phyloP scores from a whole-genome alignment of 1,140 invertebrate species.

The Drosophila burlai region DNA sequence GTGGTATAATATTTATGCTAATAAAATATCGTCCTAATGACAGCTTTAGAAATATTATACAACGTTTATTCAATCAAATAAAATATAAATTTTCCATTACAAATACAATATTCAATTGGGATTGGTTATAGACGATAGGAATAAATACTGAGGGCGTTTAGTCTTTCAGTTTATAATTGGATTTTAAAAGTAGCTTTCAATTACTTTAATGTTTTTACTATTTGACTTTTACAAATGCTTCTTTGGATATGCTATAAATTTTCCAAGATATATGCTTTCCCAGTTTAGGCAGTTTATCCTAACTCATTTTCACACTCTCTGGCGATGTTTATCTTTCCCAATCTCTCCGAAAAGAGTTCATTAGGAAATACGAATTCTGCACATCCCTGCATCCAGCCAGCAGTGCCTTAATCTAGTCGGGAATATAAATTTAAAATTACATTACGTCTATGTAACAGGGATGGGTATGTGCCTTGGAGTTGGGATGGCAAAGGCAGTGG shows the following conservation, averaged over 20 bases:
- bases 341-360: constrained; percentile 33
- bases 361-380: constrained; percentile 36
- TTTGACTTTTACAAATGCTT: too few species aligned
- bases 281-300: background rate
- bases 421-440: constrained; percentile 55
- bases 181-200: background rate
- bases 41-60: too few species aligned
- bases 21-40: background rate
- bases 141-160: background rate
- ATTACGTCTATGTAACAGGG: constrained; percentile 25
- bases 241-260: background rate
- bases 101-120: background rate
- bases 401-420: constrained; percentile 53
- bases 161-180: background rate
- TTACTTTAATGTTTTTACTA: background rate
- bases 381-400: constrained; percentile 41
- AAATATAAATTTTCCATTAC: background rate
- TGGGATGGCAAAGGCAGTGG: background rate
- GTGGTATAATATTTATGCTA: background rate
- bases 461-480: constrained; percentile 18
- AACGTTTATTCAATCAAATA: background rate
- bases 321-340: constrained; percentile 1
- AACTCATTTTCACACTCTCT: constrained; percentile 12
- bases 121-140: background rate
- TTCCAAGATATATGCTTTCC: background rate